Evolutionary conservation across 2,113 vertebrate species (phyloP), one percentile per base, ranked within the genome.

Genomic region (Tauraco erythrolophus): DNA sequence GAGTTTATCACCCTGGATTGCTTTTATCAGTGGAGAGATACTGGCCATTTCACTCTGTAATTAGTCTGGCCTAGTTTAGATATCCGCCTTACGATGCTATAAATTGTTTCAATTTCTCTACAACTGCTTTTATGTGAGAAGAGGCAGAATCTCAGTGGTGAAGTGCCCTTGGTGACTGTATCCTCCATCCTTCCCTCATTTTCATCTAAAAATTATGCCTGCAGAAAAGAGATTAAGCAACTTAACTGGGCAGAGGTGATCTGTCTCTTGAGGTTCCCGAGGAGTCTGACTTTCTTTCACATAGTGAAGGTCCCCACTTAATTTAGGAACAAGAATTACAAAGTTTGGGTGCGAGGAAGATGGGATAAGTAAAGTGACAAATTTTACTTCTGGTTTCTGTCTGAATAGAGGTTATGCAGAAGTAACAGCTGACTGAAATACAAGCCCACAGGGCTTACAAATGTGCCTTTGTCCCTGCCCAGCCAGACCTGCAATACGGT

Each of bases 61-160:
- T 95, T 93, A 77, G 51, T 84, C 37, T 91, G 84, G 6, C 64
- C 87, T 91, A 56, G 37, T 94, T 93, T 91, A 92, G 58, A 70
- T 45, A 61, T 21, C 35, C 74, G 46, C 24, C 15, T 77, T 77
- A 84, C 74, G 41, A 53, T 37, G 9, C 12, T 87, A 45, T 65
- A 81, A 89, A 81, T 95, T 84, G 27, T 74, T 92, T 77, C n/a
- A 3, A 5, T 50, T 86, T 81, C 41, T 71, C 25, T 70, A 9
- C 5, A 62, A 25, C 21, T 57, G 7, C 10, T 66, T 16, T 74
- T 81, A 56, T 12, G 18, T 33, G n/a, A 92, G 69, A 66, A 75
- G 8, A 43, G 25, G 7, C 28, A 87, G 61, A 64, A 31, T 31
- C 25, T 82, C 5, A 1, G 25, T 11, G 21, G 23, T 71, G 35